Evolutionary conservation across 2,797 vertebrate species (phyloP), one percentile per base, ranked within the genome.

Genomic region (Lindbergichthys nudifrons): DNA sequence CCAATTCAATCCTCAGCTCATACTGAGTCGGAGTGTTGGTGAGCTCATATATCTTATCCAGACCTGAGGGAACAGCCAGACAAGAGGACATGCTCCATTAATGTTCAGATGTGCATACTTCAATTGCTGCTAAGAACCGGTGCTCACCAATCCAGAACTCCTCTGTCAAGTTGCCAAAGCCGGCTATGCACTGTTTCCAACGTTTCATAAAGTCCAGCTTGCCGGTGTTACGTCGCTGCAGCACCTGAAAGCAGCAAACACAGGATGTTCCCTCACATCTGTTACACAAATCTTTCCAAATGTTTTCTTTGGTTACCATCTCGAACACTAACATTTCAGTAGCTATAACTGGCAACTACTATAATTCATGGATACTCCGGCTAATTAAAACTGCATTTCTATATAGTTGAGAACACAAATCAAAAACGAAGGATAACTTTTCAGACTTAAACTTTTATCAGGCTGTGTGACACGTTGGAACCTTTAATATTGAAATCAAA

Each of bases 61-160:
- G 92, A 79, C 96, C 97, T 97, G 79, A 52, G 16, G 75, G 58
- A 70, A 52, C 30, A 70, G 13, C 51, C 32, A 69, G 12, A 70
- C 16, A 19, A 64, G 32, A 75, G 65, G 30, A 70, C 50, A 64
- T 30, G 42, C 14, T 56, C 18, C 0, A 50, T 73, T 45, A 26
- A 21, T 39, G 14, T 47, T 43, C 21, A 70, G 21, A 48, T 65
- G 32, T 46, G 70, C 48, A 65, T 48, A 16, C 51, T 82, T 82
- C n/a, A 70, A 1, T 19, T 21, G 41, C 62, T 60, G 56, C 23
- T 83, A 64, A 70, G 64, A 68, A 67, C 10, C 30, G 42, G 45
- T 14, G 42, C 90, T 73, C 90, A 97, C 97, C 96, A 21, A 97
- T 93, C 96, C 97, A 98, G 79, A 98, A 98, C 81, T 98, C 96